These are phyloP conservation scores for Eristalis tenax DNA, from an alignment of 2,888 invertebrate species.

Conservation along the genomic window DNA sequence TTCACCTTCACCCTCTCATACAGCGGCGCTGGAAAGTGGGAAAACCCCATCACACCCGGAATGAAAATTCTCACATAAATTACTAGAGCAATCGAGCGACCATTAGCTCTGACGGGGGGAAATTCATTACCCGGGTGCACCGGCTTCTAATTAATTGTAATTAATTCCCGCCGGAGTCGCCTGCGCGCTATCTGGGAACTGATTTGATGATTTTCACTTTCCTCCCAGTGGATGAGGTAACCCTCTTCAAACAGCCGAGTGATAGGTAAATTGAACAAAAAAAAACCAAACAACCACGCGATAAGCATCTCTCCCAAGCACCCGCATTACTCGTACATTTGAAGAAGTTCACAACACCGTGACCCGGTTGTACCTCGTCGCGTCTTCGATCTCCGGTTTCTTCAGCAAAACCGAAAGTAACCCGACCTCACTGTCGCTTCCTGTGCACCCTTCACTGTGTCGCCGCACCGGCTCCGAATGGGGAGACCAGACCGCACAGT, in stretches of 20 bases:
- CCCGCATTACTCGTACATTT: neutral
- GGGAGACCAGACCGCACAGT: conserved; percentile 7
- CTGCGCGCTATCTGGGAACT: neutral
- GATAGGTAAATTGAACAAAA: conserved; percentile 2
- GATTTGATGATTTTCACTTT: conserved; percentile 51
- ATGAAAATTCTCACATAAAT: conserved; percentile 36
- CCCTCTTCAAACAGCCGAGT: neutral
- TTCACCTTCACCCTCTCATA: neutral
- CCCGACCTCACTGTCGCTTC: conserved; percentile 7
- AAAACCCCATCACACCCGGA: neutral
- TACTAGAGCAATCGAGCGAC: conserved; percentile 11
- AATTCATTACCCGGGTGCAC: conserved; percentile 7
- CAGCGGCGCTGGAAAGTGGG: neutral
- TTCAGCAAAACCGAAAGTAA: conserved; percentile 23
- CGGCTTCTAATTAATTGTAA: conserved; percentile 44
- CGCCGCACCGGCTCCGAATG: neutral
- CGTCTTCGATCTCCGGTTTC: neutral
- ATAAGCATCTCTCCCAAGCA: conserved; percentile 29
- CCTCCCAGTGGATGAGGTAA: neutral
- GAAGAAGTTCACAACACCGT: conserved; percentile 19
- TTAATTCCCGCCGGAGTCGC: conserved; percentile 32
- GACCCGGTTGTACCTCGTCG: conserved; percentile 6
- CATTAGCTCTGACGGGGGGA: conserved; percentile 2
- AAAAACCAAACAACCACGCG: conserved; percentile 16
- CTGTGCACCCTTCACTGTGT: neutral